These are phyloP conservation scores for Parazoanthus darwini DNA, from an alignment of 92 coral and sea anemone species.

Conservation along the genomic window DNA sequence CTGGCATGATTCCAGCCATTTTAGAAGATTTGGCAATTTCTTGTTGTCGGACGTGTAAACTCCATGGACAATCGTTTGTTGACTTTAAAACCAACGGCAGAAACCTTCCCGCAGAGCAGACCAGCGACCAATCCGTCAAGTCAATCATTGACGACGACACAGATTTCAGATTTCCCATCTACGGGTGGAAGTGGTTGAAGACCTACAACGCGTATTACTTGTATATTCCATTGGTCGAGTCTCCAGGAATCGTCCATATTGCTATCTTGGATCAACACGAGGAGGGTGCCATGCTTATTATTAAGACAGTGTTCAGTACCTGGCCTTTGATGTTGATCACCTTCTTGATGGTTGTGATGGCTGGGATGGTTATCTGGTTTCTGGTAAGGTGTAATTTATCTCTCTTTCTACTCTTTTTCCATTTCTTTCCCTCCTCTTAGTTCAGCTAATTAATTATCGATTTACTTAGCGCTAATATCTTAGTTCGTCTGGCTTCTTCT, in stretches of 20 bases:
- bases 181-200: constrained; percentile 79
- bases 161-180: constrained; percentile 70
- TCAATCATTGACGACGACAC: constrained; percentile 48
- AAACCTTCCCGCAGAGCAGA: constrained; percentile 53
- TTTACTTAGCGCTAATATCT: no score
- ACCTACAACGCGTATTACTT: constrained; percentile 55
- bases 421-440: no score
- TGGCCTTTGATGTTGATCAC: constrained; percentile 72
- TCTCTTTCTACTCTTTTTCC: background rate
- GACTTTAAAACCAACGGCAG: constrained; percentile 70
- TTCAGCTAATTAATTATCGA: no score
- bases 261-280: constrained; percentile 51
- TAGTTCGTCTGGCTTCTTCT: no score
- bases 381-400: constrained; percentile 56
- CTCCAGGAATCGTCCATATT: constrained; percentile 78
- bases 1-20: constrained; percentile 82
- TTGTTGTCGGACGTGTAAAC: constrained; percentile 72
- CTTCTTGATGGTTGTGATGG: constrained; percentile 53
- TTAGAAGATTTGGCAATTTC: constrained; percentile 63
- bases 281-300: constrained; percentile 45
- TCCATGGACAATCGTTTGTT: constrained; percentile 72
- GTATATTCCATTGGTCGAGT: constrained; percentile 72
- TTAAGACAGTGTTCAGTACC: constrained; percentile 53
- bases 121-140: constrained; percentile 64
- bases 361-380: constrained; percentile 76